phyloP scores from a whole-genome alignment of 64 coral and sea anemone genomes.

The Actinia equina region DNA sequence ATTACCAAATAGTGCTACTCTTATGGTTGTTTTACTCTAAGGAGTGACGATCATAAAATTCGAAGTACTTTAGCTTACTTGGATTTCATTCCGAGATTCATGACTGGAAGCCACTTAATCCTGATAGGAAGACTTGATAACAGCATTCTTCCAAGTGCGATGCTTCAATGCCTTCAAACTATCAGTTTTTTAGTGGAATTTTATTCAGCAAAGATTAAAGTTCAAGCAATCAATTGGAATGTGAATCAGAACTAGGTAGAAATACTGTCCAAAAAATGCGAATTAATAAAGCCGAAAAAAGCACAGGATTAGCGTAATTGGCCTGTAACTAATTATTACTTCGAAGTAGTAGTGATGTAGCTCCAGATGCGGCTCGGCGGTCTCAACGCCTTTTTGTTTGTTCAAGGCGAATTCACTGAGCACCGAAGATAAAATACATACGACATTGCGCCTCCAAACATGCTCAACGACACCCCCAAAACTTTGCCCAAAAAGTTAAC shows the following conservation, averaged over 20 bases:
- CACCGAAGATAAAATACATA: no score
- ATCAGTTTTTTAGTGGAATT: not conserved
- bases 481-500: not conserved
- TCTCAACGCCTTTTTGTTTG: not conserved
- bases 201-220: not conserved
- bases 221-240: not conserved
- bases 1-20: not conserved
- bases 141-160: not conserved
- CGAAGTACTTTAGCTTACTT: no score
- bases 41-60: no score
- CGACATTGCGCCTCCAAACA: not conserved
- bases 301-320: not conserved
- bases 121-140: not conserved
- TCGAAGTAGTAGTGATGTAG: not conserved
- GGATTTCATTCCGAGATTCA: not conserved
- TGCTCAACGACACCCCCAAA: not conserved
- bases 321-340: not conserved
- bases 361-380: not conserved
- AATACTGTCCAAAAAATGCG: no score
- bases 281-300: no score
- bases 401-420: no score
- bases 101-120: not conserved
- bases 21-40: not conserved
- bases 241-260: not conserved
- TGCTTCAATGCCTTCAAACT: not conserved